Evolutionary conservation across 2,113 vertebrate species (phyloP), one percentile per base, ranked within the genome.

Genomic region (Reinhardtius hippoglossoides): DNA sequence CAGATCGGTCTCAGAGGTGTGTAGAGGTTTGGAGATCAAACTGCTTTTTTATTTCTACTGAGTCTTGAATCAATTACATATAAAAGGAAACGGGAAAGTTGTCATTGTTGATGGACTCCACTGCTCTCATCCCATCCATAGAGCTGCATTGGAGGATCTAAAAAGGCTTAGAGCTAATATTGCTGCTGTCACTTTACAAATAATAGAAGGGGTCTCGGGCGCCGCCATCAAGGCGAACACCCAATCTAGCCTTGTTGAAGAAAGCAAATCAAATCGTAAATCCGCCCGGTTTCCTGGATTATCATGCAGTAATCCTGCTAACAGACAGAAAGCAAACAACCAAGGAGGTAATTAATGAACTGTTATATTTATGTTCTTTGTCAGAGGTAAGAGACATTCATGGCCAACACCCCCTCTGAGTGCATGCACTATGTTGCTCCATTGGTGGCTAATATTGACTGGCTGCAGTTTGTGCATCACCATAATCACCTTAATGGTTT

Each of bases 61-160:
- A 37, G 57, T 60, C 67, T 73, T 84, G n/a, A 46, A 76, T 83
- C 54, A 75, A 85, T 83, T 75, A 68, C 24, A 13, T 50, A 18
- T 65, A 60, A 80, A 24, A 71, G 21, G 67, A 70, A 79, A 77
- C 31, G 9, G 50, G 50, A n/a, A 20, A 42, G 10, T 13, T 42
- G 40, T 42, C 40, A 13, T 13, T 13, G 40, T 13, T 42, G 40
- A 10, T 12, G 2, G 40, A 42, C 40, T 42, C 40, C 3, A 2
- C 40, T 42, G 12, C 40, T 42, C 40, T 42, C 40, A 10, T 42
- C 40, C 3, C 40, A 42, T 13, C 40, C 9, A 42, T 3, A 13
- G 40, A 42, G 1, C 3, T 42, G 9, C 18, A 61, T 64, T 27
- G 73, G 40, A 78, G 12, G 20, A 21, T 40, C 44, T 67, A 7